Evolutionary conservation across 2,888 invertebrate genomes (phyloP), one percentile per base, ranked within the genome.

Genomic region (Drosophila mercatorum): DNA sequence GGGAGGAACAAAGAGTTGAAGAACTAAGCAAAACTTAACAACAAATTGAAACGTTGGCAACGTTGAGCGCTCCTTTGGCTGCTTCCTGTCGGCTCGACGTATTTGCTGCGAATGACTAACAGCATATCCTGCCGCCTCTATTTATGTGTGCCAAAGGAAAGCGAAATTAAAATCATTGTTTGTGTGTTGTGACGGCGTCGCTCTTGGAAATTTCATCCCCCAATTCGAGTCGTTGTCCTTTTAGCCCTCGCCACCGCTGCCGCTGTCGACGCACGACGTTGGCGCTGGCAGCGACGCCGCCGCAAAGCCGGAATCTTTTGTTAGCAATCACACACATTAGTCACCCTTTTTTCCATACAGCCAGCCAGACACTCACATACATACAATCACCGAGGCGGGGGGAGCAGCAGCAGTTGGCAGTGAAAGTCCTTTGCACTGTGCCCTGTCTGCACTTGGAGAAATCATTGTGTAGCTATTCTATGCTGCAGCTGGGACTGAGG

Each of bases 31-130:
- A 83, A 83, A 83, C 88, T 84, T 88, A 84, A 84, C 86, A 84
- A 88, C 88, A 88, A 86, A 84, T 86, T 78, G 81, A 86, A 82
- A 82, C 76, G 78, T 78, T 79, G 70, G 75, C 77, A 64, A 78
- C 79, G 77, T 75, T 75, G 79, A 78, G 78, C 78, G 75, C 79
- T 82, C 77, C 75, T 77, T 72, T 57, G 78, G 74, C 86, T 78
- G 80, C 87, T 85, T 83, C 90, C 82, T 90, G 84, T 88, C 92
- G 90, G 89, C 90, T 88, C 90, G 90, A 91, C 91, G 91, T 90
- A 90, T 91, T 85, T 91, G 90, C 90, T 92, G 90, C 92, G 92
- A 93, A 93, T 93, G 92, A 92, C 92, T 91, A 92, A 90, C 91
- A 83, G 72, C 81, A 84, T 90, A 88, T 88, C 89, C 88, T 86